Evolutionary conservation across 2,797 vertebrate genomes (phyloP), one percentile per base, ranked within the genome.

Genomic region (Ctenosaura bakeri): DNA sequence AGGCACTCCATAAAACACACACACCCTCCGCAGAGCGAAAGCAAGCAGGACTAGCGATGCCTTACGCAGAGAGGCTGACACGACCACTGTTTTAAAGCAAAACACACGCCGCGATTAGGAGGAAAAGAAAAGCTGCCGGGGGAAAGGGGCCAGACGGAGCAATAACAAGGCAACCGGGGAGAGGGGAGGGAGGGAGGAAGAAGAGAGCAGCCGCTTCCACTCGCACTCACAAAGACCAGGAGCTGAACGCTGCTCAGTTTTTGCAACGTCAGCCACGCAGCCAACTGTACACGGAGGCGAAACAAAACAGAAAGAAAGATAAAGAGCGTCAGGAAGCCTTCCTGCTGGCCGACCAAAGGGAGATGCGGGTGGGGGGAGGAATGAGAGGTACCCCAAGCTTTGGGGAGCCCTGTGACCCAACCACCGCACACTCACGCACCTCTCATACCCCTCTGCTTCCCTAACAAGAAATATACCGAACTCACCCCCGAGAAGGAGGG

Each of bases 201-300:
- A 4, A 29, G 71, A 46, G 42, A 22, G 42, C 16, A 24, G 78
- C 32, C 4, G 59, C 78, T 62, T 74, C 64, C 52, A 38, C 6
- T 6, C 54, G 32, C 69, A 38, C 66, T 76, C 66, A 73, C 52
- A 91, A 85, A 52, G 76, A 29, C 62, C 64, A 52, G 76, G 0
- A 88, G 50, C 78, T 35, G 54, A 35, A 81, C 32, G 52, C 69
- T 12, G 26, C 90, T 46, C 42, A 46, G 42, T 46, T 89, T 66
- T 86, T 82, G 77, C 90, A 82, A 38, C 82, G 76, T 62, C 85
- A 76, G 89, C 85, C 78, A 81, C 22, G 66, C 62, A 71, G 64
- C 62, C 87, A 85, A 82, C 56, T 88, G 32, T 13, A n/a, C 50
- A 42, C 64, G n/a, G 73, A 88, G 76, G 78, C 46, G 66, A 81